Evolutionary conservation across 2,113 vertebrate species (phyloP), one percentile per base, ranked within the genome.

Genomic region (Scomber scombrus): DNA sequence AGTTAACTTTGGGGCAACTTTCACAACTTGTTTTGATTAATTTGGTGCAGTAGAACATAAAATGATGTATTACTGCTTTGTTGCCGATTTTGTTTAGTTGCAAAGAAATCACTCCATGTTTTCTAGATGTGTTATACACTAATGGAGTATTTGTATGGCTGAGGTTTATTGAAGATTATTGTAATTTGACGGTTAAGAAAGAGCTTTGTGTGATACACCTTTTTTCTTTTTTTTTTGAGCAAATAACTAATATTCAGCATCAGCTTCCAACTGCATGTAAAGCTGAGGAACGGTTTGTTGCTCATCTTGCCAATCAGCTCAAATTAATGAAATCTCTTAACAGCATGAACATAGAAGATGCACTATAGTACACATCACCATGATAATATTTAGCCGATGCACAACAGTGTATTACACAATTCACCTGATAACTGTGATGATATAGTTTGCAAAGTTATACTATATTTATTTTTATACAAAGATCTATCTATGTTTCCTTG

Each of bases 381-480:
- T 49, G 63, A n/a, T 43, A 8, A 43, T n/a, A 63, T 54, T 64
- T 15, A 68, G 10, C 21, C 7, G 3, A 56, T 26, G 18, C 11
- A 19, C 15, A 43, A 54, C 19, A 58, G 16, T 49, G 47, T 51
- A 12, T 63, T 23, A 61, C 19, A 47, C 21, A 47, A 64, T 43
- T 66, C 47, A 55, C 23, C 16, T n/a, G 40, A 14, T 11, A 45
- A 65, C 43, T 69, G 49, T 52, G 43, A 60, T 52, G 43, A 60
- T 60, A 18, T 0, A 21, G 49, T 84, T 69, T 18, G 46, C 5
- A 34, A 62, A 60, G 1, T 70, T 34, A 71, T 40, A 29, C n/a
- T 63, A 62, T 64, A 56, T 88, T 80, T 84, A 75, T 85, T 82
- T 80, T 78, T 70, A 0, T 70, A 79, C 54, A 79, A 55, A 82